A percentile compares a stretch with the other conserved stretches of the same genome.
These are phyloP conservation scores for Taxidea taxus DNA, from an alignment of 2,113 vertebrate genomes.

Conservation along the genomic window DNA sequence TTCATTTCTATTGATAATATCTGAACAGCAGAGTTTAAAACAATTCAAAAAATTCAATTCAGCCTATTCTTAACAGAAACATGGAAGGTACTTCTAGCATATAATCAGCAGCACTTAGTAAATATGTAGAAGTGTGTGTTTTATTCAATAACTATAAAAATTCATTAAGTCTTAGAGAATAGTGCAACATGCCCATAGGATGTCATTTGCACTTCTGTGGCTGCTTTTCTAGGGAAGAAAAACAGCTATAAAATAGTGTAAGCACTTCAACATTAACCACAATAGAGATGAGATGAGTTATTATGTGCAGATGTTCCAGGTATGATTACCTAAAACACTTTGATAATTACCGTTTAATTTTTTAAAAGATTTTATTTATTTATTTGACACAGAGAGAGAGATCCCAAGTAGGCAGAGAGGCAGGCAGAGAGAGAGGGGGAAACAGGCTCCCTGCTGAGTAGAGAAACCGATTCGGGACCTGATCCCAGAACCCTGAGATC, in stretches of 20 bases:
- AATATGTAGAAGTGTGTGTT: neutral
- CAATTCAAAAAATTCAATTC: neutral
- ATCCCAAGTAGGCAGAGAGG: too few species aligned
- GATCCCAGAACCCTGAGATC: too few species aligned
- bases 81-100: neutral
- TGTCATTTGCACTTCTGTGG: neutral
- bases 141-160: neutral
- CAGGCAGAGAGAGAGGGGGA: too few species aligned
- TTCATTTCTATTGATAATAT: neutral
- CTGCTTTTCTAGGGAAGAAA: neutral
- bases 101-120: neutral
- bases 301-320: neutral
- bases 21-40: neutral
- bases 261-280: neutral
- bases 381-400: too few species aligned
- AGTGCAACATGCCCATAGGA: too few species aligned
- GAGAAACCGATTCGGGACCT: too few species aligned
- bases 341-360: neutral
- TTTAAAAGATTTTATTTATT: neutral
- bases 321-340: neutral
- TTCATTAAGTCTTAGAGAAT: neutral
- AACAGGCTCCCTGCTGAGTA: too few species aligned
- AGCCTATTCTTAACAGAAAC: neutral
- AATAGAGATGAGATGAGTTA: neutral
- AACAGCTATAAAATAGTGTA: neutral